Conservation (phyloP, 2,797 vertebrate genomes). For the Leptoclinus maculatus region DNA sequence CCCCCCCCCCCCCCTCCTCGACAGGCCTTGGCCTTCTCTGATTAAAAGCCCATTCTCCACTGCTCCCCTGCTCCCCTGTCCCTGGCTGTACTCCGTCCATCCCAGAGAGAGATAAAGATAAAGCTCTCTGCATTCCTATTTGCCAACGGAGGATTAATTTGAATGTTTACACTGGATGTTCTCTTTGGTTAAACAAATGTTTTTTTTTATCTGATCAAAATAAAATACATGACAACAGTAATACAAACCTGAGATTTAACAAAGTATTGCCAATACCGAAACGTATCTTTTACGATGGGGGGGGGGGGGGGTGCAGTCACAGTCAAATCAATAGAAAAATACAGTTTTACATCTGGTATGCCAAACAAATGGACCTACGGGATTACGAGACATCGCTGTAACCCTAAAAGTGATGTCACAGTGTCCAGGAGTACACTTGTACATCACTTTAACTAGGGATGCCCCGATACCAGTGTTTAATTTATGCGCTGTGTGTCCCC, state of each 20-base stretch:
- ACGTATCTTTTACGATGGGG: background rate
- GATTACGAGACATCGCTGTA: background rate
- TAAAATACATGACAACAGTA: background rate
- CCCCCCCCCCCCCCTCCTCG: background rate
- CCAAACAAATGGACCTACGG: background rate
- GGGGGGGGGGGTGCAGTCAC: background rate
- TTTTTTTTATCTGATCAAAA: conserved; percentile 15
- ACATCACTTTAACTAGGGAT: background rate
- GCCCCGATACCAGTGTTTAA: too few relatives aligned
- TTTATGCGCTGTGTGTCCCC: too few relatives aligned
- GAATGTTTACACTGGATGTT: conserved; percentile 40
- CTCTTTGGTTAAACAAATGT: conserved; percentile 25
- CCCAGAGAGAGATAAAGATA: conserved; percentile 37
- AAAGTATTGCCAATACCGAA: background rate
- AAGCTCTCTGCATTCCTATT: conserved; percentile 42
- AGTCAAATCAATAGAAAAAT: background rate
- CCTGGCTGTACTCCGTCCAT: conserved; percentile 61
- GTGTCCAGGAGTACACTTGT: background rate
- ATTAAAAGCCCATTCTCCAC: conserved; percentile 67
- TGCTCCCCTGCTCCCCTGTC: conserved; percentile 44
- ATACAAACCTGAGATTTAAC: background rate
- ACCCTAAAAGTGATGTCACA: background rate
- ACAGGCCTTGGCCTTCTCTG: conserved; percentile 58
- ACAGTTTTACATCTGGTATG: background rate
- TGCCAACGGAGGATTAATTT: conserved; percentile 52